A percentile compares a stretch with the other conserved stretches of the same genome.
Conservation (phyloP, 2,888 invertebrate genomes). For the Apocheima hispidaria region DNA sequence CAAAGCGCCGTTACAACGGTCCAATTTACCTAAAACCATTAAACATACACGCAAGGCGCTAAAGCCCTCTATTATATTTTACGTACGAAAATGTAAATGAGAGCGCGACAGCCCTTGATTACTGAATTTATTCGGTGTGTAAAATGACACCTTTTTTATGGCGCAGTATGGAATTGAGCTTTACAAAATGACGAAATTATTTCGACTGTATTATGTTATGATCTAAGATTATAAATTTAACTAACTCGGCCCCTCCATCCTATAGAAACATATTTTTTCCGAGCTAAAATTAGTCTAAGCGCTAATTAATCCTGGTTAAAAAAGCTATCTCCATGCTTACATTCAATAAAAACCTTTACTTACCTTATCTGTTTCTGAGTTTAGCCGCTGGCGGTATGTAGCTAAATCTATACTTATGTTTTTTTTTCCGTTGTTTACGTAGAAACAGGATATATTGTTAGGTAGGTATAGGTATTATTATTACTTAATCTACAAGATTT, state of each 20-base stretch:
- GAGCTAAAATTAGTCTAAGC: not conserved
- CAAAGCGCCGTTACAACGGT: conserved; percentile 51
- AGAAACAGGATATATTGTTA: too few relatives aligned
- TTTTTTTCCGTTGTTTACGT: too few relatives aligned
- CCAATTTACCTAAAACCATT: conserved; percentile 59
- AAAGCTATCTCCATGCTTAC: too few relatives aligned
- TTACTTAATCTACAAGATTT: not conserved
- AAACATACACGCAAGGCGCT: conserved; percentile 64
- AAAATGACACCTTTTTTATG: conserved; percentile 36
- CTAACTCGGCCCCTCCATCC: too few relatives aligned
- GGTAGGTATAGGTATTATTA: too few relatives aligned
- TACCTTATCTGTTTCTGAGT: too few relatives aligned
- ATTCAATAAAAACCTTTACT: too few relatives aligned
- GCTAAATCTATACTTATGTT: too few relatives aligned
- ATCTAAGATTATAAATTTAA: not conserved
- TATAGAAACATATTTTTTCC: too few relatives aligned
- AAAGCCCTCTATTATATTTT: conserved; percentile 54
- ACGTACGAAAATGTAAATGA: conserved; percentile 51
- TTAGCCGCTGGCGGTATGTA: too few relatives aligned
- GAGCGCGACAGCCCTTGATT: conserved; percentile 38
- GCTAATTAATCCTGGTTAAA: too few relatives aligned
- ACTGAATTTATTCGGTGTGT: conserved; percentile 19
- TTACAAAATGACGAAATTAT: conserved; percentile 13
- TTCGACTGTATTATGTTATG: not conserved
- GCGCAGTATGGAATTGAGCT: conserved; percentile 28